Base-by-base conservation (phyloP, 1,140 invertebrate genomes). In the Mactra quadrangularis region DNA sequence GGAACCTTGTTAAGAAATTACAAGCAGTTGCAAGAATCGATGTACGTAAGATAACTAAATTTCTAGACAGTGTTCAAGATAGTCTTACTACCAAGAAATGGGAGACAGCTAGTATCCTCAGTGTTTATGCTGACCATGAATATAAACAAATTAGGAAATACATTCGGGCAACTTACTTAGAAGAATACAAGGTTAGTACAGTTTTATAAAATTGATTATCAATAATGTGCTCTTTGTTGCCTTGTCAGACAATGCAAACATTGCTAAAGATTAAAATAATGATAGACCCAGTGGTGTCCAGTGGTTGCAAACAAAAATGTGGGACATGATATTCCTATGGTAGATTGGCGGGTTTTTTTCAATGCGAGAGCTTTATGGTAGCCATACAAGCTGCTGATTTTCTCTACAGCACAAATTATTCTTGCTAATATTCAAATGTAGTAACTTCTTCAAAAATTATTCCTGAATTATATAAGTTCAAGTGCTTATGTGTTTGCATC, bases 1-100 rank as follows among this genome's bases (percentile, higher is more conserved):
- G 64, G 64, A 68, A 68, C 29, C 41, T 68, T 17, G 64, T 68
- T 13, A 68, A 68, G 22, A 68, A 68, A 6, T 68, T 68, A 22
- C 64, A 41, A 17, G 38, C 41, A 22, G 38, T 68, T 29, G 38
- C 64, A 68, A 38, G 64, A 15, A 41, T 68, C 29, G 64, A 68
- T 19, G 64, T 68, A 4, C n/a, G 29, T 1, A 68, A 68, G 31
- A 68, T 68, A 4, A 68, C 64, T 9, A n/a, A 25, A 47, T 68
- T 68, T 22, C 38, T 68, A 50, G 64, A 68, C 27, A 41, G 38
- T 52, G 41, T 68, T 17, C 64, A 68, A 27, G 64, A 52, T 1
- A 41, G 22, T 68, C 45, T 68, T n/a, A 15, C 15, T 6, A 68
- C 47, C 6, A 50, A 50, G 1, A 3, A 22, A 7, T 68, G 64